Evolutionary conservation across 1,140 invertebrate species (phyloP).

Genomic region (Penaeus vannamei): DNA sequence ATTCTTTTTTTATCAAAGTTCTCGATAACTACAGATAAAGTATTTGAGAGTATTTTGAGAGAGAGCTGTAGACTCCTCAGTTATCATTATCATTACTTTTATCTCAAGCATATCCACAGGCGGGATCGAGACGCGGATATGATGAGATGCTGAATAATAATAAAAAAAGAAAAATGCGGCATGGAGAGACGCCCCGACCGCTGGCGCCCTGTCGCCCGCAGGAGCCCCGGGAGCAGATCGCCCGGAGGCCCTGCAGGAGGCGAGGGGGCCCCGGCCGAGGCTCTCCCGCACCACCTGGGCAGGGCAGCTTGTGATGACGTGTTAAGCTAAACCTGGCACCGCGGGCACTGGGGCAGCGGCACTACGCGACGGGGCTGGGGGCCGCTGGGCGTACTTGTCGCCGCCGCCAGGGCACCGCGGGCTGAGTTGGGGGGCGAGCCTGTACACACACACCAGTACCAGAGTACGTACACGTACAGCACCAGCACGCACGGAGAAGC

Average conservation of each 20-base stretch:
- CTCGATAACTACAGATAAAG: too few species aligned
- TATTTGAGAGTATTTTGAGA: too few species aligned
- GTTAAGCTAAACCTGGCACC: constrained; percentile 3
- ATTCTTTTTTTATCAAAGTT: too few species aligned
- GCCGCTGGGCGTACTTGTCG: constrained; percentile 1
- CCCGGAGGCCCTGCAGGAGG: not conserved
- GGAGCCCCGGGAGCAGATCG: not conserved
- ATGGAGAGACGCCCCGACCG: too few species aligned
- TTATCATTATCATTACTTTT: too few species aligned
- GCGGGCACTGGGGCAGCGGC: not conserved
- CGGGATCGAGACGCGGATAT: too few species aligned
- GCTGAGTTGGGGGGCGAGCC: constrained; percentile 32
- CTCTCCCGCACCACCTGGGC: not conserved
- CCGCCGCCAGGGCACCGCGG: not conserved
- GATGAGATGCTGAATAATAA: too few species aligned
- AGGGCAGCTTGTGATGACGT: constrained; percentile 22
- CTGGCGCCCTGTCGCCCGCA: too few species aligned
- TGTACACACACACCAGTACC: constrained; percentile 34
- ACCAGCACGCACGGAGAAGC: constrained; percentile 1
- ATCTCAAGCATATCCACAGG: too few species aligned
- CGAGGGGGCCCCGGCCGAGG: constrained; percentile 19
- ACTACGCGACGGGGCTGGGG: constrained; percentile 14
- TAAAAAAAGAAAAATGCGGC: too few species aligned
- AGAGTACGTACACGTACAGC: constrained; percentile 23
- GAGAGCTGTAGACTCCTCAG: too few species aligned